Percentiles rank a stretch among this genome's conserved stretches.
Evolutionary conservation across 2,797 vertebrate species (phyloP).

Genomic region (Helicolenus hilgendorfi): DNA sequence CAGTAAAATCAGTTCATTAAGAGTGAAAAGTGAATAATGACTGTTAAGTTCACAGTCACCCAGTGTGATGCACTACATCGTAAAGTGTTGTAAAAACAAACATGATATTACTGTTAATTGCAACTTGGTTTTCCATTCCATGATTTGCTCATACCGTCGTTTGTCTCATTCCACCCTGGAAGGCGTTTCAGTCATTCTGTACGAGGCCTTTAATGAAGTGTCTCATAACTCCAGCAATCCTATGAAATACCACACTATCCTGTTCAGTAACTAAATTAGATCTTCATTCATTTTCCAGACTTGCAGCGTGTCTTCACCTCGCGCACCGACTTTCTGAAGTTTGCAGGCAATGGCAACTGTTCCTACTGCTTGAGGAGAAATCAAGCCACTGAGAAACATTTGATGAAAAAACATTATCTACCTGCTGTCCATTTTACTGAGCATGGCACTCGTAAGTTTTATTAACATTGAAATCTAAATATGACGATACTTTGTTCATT

Average conservation of each 20-base stretch:
- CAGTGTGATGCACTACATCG: not conserved
- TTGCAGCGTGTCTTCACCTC: constrained; percentile 29
- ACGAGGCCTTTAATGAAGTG: not conserved
- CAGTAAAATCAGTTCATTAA: not conserved
- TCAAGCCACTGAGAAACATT: constrained; percentile 13
- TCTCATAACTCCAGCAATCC: not conserved
- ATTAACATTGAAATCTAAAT: not conserved
- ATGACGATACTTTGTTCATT: not conserved
- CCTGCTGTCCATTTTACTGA: constrained; percentile 32
- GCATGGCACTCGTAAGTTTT: constrained; percentile 4
- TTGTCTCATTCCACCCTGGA: not conserved
- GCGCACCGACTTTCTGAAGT: constrained; percentile 15
- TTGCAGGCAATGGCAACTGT: not conserved
- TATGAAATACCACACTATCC: not conserved
- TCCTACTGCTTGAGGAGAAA: constrained; percentile 38
- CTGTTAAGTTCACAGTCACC: not conserved
- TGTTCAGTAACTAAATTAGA: not conserved
- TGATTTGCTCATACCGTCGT: not conserved
- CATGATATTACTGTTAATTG: not conserved
- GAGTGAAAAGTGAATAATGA: not conserved
- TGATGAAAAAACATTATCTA: constrained; percentile 37
- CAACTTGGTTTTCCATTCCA: not conserved
- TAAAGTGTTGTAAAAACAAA: not conserved
- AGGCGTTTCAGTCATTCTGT: not conserved
- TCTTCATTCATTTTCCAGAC: not conserved